Evolutionary conservation across 2,888 invertebrate genomes (phyloP).

Genomic region (Platypus cylindrus): DNA sequence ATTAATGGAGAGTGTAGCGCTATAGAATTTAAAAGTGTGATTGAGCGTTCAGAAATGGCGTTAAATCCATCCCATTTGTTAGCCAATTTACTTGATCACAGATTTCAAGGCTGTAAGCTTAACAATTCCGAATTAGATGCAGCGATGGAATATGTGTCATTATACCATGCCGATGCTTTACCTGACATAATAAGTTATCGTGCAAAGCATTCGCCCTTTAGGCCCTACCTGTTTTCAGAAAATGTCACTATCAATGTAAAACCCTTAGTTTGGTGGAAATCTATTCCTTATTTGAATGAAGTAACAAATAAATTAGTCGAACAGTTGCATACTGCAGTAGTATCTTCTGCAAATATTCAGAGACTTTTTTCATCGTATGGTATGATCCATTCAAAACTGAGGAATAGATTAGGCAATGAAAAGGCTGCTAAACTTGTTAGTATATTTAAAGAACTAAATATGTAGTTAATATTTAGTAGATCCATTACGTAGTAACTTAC

Average conservation of each 20-base stretch:
- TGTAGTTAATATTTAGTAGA: too few species aligned
- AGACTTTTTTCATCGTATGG: not conserved
- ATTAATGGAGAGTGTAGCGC: conserved; percentile 1
- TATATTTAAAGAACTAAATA: conserved; percentile 6
- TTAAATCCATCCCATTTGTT: conserved; percentile 4
- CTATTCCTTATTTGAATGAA: conserved; percentile 4
- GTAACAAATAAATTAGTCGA: conserved; percentile 3
- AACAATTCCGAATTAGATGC: conserved; percentile 1
- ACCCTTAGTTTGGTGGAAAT: conserved; percentile 7
- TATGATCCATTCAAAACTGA: not conserved
- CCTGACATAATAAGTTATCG: conserved; percentile 4
- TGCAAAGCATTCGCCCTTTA: conserved; percentile 3
- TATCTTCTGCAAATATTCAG: conserved; percentile 1
- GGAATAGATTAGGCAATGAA: conserved; percentile 4
- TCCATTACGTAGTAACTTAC: too few species aligned
- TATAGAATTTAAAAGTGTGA: conserved; percentile 3
- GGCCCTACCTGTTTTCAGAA: conserved; percentile 5
- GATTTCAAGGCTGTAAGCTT: conserved; percentile 2
- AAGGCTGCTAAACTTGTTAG: conserved; percentile 6
- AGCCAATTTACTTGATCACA: conserved; percentile 4
- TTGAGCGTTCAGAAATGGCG: conserved; percentile 12
- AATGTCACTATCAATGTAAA: conserved; percentile 6
- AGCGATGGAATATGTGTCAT: not conserved
- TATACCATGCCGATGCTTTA: conserved; percentile 4
- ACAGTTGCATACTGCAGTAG: conserved; percentile 5